Evolutionary conservation across 2,888 invertebrate species (phyloP), one percentile per base, ranked within the genome.

Genomic region (Periphyllus acericola): DNA sequence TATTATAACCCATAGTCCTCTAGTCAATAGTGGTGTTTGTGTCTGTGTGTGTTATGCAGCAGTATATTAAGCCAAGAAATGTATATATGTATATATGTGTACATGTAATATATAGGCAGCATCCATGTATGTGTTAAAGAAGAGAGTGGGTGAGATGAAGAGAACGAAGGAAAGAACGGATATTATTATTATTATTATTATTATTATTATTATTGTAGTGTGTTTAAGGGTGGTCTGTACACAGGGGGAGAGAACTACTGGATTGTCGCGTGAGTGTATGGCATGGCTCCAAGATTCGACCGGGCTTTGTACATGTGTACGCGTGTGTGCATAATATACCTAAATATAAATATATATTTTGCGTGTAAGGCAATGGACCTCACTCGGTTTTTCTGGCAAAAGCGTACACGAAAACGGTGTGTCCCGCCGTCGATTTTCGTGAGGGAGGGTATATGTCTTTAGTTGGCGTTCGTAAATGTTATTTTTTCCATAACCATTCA

Each of bases 121-220:
- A 21, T 72, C 5, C 14, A 14, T 36, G 34, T 34, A 36, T 34
- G 72, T 34, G 34, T 72, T 72, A 19, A 72, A 72, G 34, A 19
- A 72, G 4, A 21, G 34, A 72, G 8, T 4, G 32, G 11, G 72
- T 34, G 21, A 72, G 21, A 72, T 34, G 21, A 40, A 40, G 68
- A 71, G 29, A 40, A 55, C 17, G 55, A 66, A n/a, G 60, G 68
- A 19, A 32, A 82, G 66, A 52, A 83, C 40, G 71, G 55, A 74
- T 83, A 83, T 83, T 83, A 83, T 82, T 71, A 71, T 71, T 81
- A 79, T 79, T 60, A 80, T 76, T 68, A 68, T 71, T 81, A 79
- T 79, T 60, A 80, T 76, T 68, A 68, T 68, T 68, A 52, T 80
- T 79, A 36, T 66, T 9, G 34, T 46, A 52, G 71, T 82, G 25